Evolutionary conservation across 1,140 invertebrate species (phyloP).

Genomic region (Eumeta japonica): DNA sequence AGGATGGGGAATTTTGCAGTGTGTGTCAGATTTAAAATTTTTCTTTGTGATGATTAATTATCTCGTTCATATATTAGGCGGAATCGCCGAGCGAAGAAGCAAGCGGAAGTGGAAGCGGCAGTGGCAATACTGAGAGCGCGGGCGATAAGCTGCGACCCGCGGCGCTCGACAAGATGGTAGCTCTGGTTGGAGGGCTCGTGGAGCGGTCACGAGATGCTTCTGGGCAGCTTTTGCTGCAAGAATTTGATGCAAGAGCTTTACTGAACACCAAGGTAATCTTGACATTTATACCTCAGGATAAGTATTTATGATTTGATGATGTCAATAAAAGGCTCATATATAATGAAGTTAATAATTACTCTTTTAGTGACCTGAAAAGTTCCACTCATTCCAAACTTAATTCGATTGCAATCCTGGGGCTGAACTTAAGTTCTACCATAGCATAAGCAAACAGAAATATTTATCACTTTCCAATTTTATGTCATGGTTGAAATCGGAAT

Average conservation of each 20-base stretch:
- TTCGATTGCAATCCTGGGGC: too few species aligned
- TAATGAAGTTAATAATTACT: too few species aligned
- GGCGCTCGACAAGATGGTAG: slow-evolving; percentile 95
- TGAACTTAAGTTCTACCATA: too few species aligned
- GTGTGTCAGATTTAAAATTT: too few species aligned
- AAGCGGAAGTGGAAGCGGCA: slow-evolving; percentile 20
- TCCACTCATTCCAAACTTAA: too few species aligned
- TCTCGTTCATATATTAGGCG: slow-evolving; percentile 16
- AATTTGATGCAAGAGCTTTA: slow-evolving; percentile 78
- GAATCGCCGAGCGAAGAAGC: slow-evolving; percentile 64
- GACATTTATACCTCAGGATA: slow-evolving; percentile 7
- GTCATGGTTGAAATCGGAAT: too few species aligned
- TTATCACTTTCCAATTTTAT: too few species aligned
- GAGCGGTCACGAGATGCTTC: slow-evolving; percentile 81
- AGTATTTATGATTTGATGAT: too few species aligned
- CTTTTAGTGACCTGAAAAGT: too few species aligned
- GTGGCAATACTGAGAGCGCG: slow-evolving; percentile 22
- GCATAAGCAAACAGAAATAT: too few species aligned
- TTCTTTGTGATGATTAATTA: slow-evolving; percentile 2
- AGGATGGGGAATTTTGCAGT: not conserved
- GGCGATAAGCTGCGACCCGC: slow-evolving; percentile 77
- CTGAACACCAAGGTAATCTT: slow-evolving; percentile 84
- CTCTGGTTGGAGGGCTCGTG: slow-evolving; percentile 81
- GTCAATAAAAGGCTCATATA: too few species aligned
- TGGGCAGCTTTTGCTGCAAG: slow-evolving; percentile 71